Evolutionary conservation across 2,888 invertebrate genomes (phyloP), one percentile per base, ranked within the genome.

Genomic region (Alsophila aescularia): DNA sequence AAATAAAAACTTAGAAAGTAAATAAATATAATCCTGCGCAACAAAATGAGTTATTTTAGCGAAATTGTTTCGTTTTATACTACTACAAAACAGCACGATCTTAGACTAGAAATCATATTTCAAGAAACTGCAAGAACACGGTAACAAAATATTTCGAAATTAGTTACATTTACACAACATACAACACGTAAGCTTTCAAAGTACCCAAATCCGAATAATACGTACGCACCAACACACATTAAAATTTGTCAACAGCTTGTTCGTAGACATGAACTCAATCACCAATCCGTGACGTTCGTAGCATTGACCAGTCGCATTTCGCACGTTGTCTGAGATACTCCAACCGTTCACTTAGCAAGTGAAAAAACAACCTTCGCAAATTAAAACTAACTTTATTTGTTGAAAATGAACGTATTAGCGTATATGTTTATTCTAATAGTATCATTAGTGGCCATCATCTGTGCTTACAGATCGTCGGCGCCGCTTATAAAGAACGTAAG

Each of bases 401-500:
- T 41, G 18, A 48, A 14, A 27, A 54, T 54, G 53, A 12, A 36
- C 9, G n/a, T 21, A 16, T 6, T 21, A 16, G 7, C 27, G 5
- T 31, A 50, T 24, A 16, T 52, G 18, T 9, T 35, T 4, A 5
- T 45, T 12, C 13, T 45, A 27, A 31, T 36, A 47, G 24, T 21
- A 31, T 2, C 41, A 18, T 32, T 41, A 15, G 24, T 69, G 15
- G 61, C 60, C 5, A 51, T 58, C 15, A 61, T 72, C 50, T 65
- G 62, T 13, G 78, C 75, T 0, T 79, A 69, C 48, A 75, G 74
- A 54, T 53, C 78, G 1, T 65, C 73, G 6, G 71, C 81, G 10
- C 89, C 89, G 27, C 70, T 90, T 7, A 88, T 90, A 63, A 88
- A 83, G 72, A 87, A 82, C 60, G 89, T 88, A 75, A 86, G 87